Evolutionary conservation across 2,888 invertebrate species (phyloP).

Genomic region (Teleiodes luculella): DNA sequence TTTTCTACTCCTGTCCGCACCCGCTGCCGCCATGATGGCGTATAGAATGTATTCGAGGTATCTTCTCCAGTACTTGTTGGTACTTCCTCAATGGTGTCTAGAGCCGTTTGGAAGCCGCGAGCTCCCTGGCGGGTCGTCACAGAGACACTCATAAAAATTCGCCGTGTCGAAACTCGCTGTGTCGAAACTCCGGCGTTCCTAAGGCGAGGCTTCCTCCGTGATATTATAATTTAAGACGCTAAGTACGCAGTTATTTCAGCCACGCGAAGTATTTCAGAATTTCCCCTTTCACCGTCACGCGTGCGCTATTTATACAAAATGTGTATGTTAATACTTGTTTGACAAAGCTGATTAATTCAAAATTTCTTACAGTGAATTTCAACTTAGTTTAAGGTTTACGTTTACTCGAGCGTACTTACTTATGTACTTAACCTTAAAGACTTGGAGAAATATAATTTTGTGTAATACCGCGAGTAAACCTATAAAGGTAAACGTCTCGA

Average conservation of each 20-base stretch:
- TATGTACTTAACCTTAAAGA: background rate
- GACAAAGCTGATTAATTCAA: slow-evolving; percentile 3
- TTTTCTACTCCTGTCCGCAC: too few species aligned
- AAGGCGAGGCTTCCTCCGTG: slow-evolving; percentile 38
- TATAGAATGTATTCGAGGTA: too few species aligned
- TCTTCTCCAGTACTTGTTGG: too few species aligned
- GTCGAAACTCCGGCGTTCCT: slow-evolving; percentile 46
- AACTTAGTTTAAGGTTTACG: background rate
- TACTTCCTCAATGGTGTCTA: too few species aligned
- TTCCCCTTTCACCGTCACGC: background rate
- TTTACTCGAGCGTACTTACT: background rate
- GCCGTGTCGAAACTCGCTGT: slow-evolving; percentile 61
- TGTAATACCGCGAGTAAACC: background rate
- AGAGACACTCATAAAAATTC: slow-evolving; percentile 74
- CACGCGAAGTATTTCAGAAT: slow-evolving; percentile 11
- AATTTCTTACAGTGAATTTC: background rate
- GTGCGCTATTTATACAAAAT: background rate
- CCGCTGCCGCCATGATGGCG: too few species aligned
- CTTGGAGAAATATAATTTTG: too few species aligned
- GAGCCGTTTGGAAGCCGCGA: slow-evolving; percentile 58
- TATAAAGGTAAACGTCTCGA: background rate
- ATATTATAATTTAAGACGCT: slow-evolving; percentile 36
- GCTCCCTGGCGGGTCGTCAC: slow-evolving; percentile 67
- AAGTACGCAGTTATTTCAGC: slow-evolving; percentile 5
- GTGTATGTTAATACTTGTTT: slow-evolving; percentile 11